These are phyloP conservation scores for Diplolepis rosae DNA, from an alignment of 2,888 invertebrate species.

Conservation along the genomic window DNA sequence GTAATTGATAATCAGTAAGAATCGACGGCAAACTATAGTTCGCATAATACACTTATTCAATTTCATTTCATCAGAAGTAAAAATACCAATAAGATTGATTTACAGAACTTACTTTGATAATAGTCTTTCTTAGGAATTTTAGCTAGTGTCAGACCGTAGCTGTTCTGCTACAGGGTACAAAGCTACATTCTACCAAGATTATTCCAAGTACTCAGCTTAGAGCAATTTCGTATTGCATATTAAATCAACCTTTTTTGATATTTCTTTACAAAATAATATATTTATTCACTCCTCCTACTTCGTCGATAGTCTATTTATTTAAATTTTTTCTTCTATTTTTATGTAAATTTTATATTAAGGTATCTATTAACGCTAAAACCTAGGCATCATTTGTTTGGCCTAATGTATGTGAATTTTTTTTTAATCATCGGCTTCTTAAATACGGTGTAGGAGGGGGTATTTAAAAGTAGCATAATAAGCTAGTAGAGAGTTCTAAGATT, in stretches of 20 bases:
- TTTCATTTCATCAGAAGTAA: not conserved
- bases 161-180: no score
- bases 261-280: not conserved
- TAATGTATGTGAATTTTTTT: not conserved
- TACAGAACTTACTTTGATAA: no score
- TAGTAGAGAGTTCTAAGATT: slow-evolving; percentile 63
- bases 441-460: slow-evolving; percentile 1
- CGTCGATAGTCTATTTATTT: not conserved
- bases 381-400: not conserved
- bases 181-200: no score
- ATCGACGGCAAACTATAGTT: not conserved
- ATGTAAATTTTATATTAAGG: not conserved
- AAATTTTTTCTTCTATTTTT: not conserved
- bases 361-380: no score
- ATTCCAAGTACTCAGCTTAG: no score
- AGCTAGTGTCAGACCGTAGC: no score
- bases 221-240: no score
- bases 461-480: not conserved
- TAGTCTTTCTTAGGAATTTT: no score
- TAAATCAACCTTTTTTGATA: not conserved
- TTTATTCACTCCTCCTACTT: not conserved
- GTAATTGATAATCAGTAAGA: not conserved
- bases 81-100: not conserved
- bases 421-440: not conserved
- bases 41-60: not conserved